These are phyloP conservation scores for Ptychobarbus kaznakovi DNA, from an alignment of 2,797 vertebrate species.

Conservation along the genomic window DNA sequence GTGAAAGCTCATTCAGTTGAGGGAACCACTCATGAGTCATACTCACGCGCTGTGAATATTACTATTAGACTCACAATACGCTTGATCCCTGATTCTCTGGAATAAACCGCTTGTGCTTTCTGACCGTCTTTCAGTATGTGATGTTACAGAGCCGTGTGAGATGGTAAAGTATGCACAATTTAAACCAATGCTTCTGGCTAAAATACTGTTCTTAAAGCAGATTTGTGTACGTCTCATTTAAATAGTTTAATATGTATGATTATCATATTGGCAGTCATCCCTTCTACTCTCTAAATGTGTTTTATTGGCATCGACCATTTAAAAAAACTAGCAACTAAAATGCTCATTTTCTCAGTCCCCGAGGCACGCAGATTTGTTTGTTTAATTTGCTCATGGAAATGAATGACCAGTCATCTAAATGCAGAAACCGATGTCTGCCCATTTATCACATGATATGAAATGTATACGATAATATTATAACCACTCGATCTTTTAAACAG, in stretches of 20 bases:
- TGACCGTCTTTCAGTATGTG: neutral
- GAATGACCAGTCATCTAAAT: neutral
- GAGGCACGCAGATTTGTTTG: neutral
- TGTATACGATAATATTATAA: neutral
- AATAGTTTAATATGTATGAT: neutral
- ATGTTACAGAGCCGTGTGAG: neutral
- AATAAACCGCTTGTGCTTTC: neutral
- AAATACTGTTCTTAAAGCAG: neutral
- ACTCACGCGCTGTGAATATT: conserved; percentile 6
- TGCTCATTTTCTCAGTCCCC: neutral
- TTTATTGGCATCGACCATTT: neutral
- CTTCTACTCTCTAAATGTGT: neutral
- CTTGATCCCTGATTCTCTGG: neutral
- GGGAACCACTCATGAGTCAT: conserved; percentile 38
- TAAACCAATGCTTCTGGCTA: neutral
- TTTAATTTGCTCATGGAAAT: neutral
- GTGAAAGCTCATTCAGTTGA: conserved; percentile 33
- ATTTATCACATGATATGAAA: neutral
- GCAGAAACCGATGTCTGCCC: neutral
- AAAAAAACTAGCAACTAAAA: neutral
- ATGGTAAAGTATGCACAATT: neutral
- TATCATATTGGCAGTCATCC: neutral
- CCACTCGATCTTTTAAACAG: neutral
- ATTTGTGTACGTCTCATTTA: neutral
- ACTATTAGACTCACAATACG: conserved; percentile 20